These are phyloP conservation scores for Sebastes minor DNA, from an alignment of 2,797 vertebrate genomes.

Conservation along the genomic window DNA sequence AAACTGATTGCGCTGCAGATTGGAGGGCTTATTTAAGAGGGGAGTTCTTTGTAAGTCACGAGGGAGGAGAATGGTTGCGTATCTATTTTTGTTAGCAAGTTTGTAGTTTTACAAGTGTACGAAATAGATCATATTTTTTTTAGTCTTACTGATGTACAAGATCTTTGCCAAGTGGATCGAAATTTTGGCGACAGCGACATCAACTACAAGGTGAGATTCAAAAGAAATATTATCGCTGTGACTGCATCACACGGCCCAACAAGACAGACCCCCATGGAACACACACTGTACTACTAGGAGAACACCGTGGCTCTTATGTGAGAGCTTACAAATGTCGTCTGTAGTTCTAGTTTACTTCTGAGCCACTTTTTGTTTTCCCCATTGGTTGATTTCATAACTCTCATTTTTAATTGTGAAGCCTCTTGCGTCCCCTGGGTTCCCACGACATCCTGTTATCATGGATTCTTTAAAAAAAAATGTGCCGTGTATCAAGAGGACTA, in stretches of 20 bases:
- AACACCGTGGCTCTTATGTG: background rate
- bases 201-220: background rate
- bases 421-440: background rate
- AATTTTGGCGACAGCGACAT: background rate
- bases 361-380: background rate
- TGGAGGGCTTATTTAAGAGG: background rate
- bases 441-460: slow-evolving; percentile 1
- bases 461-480: slow-evolving; percentile 6
- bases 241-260: background rate
- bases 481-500: background rate
- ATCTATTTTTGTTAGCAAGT: background rate
- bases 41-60: background rate
- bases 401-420: slow-evolving; percentile 13
- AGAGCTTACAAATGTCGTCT: background rate
- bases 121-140: background rate
- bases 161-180: background rate
- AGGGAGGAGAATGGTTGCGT: background rate
- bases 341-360: background rate
- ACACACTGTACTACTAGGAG: background rate
- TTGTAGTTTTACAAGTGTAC: background rate
- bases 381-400: background rate
- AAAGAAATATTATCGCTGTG: background rate
- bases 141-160: background rate
- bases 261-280: background rate
- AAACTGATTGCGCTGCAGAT: background rate